Evolutionary conservation across 2,888 invertebrate species (phyloP), one percentile per base, ranked within the genome.

Genomic region (Marasmarcha lunaedactyla): DNA sequence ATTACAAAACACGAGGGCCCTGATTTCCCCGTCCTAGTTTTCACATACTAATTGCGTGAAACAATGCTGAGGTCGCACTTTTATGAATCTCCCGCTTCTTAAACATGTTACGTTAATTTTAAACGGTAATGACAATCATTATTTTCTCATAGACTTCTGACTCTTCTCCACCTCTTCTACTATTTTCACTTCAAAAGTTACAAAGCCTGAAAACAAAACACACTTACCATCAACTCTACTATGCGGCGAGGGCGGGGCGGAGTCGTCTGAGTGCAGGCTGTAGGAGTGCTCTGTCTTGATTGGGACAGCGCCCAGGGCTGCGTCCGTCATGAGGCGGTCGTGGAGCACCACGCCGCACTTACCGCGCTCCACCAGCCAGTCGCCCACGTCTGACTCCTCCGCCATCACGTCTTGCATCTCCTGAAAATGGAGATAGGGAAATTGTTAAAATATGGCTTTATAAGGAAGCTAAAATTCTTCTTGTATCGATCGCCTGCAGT

Each of bases 241-340:
- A 78, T 89, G 85, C 44, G 90, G 91, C 41, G 91, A 91, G 35
- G 90, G 90, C 54, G 88, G 70, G 34, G 90, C 90, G 53, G 90
- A 90, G 34, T 87, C 89, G 64, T 90, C 90, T 50, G 90, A 90
- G 52, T 88, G 87, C 39, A 90, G 77, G 67, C 94, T 95, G 86
- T 96, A 96, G 49, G 95, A 95, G 85, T 96, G 96, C 76, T 96
- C 95, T 46, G 92, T 90, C 81, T 95, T 95, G 67, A 96, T 95
- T 50, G 94, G 94, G 0, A 63, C 71, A 38, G 91, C 89, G 48
- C 92, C 92, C 38, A 94, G 85, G 14, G 92, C 90, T 2, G 95
- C 95, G 57, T 94, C 94, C 9, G 94, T 93, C 90, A 94, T 94
- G 54, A 96, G 86, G 59, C 93, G 88, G 78, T 96, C 96, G 71